Conservation (phyloP, 2,113 vertebrate species). For the Ascaphus truei region DNA sequence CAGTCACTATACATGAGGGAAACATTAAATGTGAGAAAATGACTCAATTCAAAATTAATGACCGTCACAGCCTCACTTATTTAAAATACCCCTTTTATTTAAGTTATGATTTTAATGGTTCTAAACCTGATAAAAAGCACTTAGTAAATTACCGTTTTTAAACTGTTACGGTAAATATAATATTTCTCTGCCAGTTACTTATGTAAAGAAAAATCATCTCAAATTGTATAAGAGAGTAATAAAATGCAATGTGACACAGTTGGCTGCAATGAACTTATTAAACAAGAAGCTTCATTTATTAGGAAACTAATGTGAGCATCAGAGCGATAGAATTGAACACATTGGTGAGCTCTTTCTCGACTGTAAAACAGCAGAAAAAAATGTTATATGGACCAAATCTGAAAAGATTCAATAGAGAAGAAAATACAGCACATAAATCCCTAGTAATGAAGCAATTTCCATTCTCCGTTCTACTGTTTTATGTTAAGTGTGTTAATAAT, state of each 20-base stretch:
- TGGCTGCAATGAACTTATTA: conserved; percentile 36
- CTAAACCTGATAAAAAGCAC: conserved; percentile 19
- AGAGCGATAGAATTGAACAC: conserved; percentile 32
- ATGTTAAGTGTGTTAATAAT: conserved; percentile 7
- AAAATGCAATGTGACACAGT: conserved; percentile 30
- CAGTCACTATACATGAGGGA: neutral
- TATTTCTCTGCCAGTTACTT: conserved; percentile 35
- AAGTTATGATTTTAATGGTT: conserved; percentile 18
- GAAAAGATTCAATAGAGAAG: conserved; percentile 34
- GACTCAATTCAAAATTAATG: conserved; percentile 6
- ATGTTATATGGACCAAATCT: conserved; percentile 33
- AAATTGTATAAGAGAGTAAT: conserved; percentile 22
- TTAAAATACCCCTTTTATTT: conserved; percentile 2
- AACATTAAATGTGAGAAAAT: neutral
- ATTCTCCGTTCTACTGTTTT: neutral
- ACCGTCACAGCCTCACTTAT: neutral
- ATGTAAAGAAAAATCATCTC: conserved; percentile 24
- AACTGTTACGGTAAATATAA: conserved; percentile 33
- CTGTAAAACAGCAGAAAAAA: conserved; percentile 27
- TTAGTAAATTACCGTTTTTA: conserved; percentile 35
- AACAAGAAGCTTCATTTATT: conserved; percentile 35
- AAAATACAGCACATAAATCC: conserved; percentile 30
- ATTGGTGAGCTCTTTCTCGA: conserved; percentile 22
- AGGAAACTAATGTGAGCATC: conserved; percentile 34
- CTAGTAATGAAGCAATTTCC: conserved; percentile 20